Evolutionary conservation across 1,140 invertebrate species (phyloP).

Genomic region (Doryteuthis pealeii): DNA sequence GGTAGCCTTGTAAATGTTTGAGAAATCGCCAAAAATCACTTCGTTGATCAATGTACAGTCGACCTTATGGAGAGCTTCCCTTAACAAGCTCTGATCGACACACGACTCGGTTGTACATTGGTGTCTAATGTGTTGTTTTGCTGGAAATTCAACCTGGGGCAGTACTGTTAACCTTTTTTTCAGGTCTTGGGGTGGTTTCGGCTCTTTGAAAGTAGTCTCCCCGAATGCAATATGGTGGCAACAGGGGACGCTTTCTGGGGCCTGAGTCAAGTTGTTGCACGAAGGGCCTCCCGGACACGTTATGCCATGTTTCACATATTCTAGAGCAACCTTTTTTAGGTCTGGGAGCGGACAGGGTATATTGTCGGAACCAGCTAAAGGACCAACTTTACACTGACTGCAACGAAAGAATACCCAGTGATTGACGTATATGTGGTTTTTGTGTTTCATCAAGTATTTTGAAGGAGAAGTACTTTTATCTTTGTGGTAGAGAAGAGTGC

Average conservation of each 20-base stretch:
- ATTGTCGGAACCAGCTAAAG: no score
- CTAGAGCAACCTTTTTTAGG: neutral
- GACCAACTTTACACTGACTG: neutral
- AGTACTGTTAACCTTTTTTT: neutral
- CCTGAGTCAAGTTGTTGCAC: neutral
- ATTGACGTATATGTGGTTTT: neutral
- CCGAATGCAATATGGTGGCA: neutral
- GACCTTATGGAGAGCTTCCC: neutral
- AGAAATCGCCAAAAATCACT: neutral
- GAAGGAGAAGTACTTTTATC: neutral
- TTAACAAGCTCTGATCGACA: neutral
- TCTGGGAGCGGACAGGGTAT: neutral
- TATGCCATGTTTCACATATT: neutral
- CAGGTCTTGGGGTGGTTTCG: neutral
- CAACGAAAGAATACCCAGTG: constrained; percentile 1
- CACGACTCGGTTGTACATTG: neutral
- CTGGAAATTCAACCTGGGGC: neutral
- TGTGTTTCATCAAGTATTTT: neutral
- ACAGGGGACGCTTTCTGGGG: neutral
- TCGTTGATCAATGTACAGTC: neutral
- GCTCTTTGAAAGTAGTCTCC: neutral
- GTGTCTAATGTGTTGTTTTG: neutral
- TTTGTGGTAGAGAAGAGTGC: neutral
- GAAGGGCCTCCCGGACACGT: neutral
- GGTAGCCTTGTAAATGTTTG: neutral